phyloP scores from a whole-genome alignment of 2,888 invertebrate species.

The Desoria tigrina region DNA sequence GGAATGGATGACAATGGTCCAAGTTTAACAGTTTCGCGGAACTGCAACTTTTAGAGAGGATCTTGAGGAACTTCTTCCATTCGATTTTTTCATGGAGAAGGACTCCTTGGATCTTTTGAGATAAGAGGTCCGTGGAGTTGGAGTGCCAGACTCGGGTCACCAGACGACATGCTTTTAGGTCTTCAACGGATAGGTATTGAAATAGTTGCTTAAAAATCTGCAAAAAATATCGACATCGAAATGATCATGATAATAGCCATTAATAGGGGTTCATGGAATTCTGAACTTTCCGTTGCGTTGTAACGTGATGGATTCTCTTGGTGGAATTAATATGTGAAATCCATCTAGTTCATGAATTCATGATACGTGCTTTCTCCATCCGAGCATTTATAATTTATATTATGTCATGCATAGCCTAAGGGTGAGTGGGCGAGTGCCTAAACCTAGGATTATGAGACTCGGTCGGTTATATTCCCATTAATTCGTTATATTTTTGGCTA shows the following conservation, averaged over 20 bases:
- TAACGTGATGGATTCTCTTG: neutral
- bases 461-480: too few relatives aligned
- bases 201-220: slow-evolving; percentile 34
- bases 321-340: neutral
- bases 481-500: too few relatives aligned
- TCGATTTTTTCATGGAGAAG: slow-evolving; percentile 39
- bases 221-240: neutral
- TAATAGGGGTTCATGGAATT: too few relatives aligned
- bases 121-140: slow-evolving; percentile 26
- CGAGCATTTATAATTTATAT: too few relatives aligned
- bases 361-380: too few relatives aligned
- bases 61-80: slow-evolving; percentile 41
- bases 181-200: slow-evolving; percentile 31
- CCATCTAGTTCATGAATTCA: neutral
- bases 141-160: slow-evolving; percentile 38
- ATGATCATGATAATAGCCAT: too few relatives aligned
- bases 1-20: slow-evolving; percentile 31
- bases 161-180: slow-evolving; percentile 40
- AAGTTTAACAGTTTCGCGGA: slow-evolving; percentile 26
- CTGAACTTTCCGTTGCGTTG: too few relatives aligned
- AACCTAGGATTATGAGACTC: too few relatives aligned
- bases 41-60: slow-evolving; percentile 32
- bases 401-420: too few relatives aligned
- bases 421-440: too few relatives aligned
- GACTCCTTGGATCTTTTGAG: slow-evolving; percentile 30